phyloP scores from a whole-genome alignment of 2,888 invertebrate species.

The Orgyia antiqua region DNA sequence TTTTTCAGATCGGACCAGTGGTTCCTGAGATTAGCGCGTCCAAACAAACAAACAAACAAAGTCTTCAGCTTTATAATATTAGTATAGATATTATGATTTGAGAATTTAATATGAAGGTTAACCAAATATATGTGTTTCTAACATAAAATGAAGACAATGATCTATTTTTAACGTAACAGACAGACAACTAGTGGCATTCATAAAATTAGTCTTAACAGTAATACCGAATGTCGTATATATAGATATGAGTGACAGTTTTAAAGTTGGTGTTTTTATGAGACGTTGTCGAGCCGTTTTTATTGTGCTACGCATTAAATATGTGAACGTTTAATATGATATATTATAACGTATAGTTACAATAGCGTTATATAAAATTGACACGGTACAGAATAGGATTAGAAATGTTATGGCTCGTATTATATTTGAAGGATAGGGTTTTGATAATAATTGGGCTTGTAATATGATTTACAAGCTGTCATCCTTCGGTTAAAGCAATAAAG shows the following conservation, averaged over 20 bases:
- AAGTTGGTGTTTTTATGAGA: conserved; percentile 26
- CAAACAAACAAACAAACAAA: no score
- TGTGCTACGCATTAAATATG: conserved; percentile 50
- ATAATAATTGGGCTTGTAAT: conserved; percentile 64
- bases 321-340: conserved; percentile 63
- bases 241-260: conserved; percentile 45
- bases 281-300: conserved; percentile 11
- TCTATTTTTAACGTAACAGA: conserved; percentile 12
- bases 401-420: conserved; percentile 57
- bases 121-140: no score
- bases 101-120: no score
- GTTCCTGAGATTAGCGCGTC: no score
- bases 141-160: no score
- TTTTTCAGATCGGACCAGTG: no score
- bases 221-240: conserved; percentile 67
- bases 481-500: conserved; percentile 36
- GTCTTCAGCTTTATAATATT: no score
- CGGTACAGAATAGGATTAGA: conserved; percentile 63
- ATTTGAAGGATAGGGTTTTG: conserved; percentile 58
- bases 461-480: conserved; percentile 65
- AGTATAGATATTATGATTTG: no score
- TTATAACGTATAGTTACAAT: conserved; percentile 60
- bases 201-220: conserved; percentile 56
- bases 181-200: conserved; percentile 31
- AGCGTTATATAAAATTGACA: conserved; percentile 65